Conservation (phyloP, 2,797 vertebrate genomes). For the Aratinga solstitialis region DNA sequence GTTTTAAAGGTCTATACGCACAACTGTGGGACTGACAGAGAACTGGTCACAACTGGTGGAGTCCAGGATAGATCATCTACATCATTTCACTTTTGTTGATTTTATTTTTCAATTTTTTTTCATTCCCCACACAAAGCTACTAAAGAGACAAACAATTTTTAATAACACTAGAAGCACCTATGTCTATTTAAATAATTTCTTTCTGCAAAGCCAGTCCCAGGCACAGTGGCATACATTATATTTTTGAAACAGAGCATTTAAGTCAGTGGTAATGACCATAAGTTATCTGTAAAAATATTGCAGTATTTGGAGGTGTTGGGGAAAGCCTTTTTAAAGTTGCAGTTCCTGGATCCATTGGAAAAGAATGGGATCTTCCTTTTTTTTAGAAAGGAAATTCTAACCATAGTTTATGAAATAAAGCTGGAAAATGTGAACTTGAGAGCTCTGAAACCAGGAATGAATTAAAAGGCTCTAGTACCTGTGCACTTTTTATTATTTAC, state of each 20-base stretch:
- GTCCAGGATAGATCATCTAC: background rate
- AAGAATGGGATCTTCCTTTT: background rate
- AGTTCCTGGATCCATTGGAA: background rate
- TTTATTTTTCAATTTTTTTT: background rate
- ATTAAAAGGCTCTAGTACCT: background rate
- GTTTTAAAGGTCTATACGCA: background rate
- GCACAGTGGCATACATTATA: background rate
- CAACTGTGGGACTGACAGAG: background rate
- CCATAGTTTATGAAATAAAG: background rate
- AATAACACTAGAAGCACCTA: background rate
- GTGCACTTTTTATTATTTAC: background rate
- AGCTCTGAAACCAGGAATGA: background rate
- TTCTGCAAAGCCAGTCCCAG: background rate
- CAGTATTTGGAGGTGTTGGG: background rate
- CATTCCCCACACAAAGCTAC: background rate
- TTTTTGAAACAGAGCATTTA: background rate
- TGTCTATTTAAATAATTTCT: background rate
- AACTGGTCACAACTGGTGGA: background rate
- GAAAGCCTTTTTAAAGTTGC: background rate
- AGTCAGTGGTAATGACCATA: background rate
- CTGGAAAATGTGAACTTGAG: background rate
- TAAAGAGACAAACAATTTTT: background rate
- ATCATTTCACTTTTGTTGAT: background rate
- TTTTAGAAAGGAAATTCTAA: background rate
- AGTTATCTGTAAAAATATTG: background rate